Conservation (phyloP, 2,888 invertebrate species). For the Desoria tigrina region DNA sequence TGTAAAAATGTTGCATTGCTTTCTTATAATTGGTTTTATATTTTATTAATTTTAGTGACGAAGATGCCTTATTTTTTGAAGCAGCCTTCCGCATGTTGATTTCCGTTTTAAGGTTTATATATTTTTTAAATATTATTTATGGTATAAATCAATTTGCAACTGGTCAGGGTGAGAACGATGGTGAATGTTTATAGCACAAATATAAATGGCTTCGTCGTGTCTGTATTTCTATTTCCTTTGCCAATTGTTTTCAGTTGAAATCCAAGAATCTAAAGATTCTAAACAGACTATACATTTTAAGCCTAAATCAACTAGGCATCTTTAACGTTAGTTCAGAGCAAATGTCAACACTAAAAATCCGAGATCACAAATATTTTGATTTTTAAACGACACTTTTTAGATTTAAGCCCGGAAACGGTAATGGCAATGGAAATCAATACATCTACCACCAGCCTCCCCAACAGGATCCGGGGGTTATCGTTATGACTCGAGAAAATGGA, state of each 20-base stretch:
- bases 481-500: constrained; percentile 36
- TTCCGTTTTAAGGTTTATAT: constrained; percentile 43
- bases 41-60: constrained; percentile 37
- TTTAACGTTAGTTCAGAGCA: constrained; percentile 4
- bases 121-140: constrained; percentile 16
- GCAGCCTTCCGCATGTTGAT: constrained; percentile 50
- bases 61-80: constrained; percentile 52
- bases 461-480: constrained; percentile 40
- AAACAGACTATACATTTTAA: no score
- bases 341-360: no score
- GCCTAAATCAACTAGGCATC: no score
- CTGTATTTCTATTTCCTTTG: no score
- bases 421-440: constrained; percentile 31
- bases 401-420: constrained; percentile 26
- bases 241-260: no score
- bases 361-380: no score
- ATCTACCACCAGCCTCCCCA: constrained; percentile 30
- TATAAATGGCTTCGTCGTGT: no score
- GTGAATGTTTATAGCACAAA: no score
- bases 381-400: background rate
- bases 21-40: background rate
- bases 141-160: no score
- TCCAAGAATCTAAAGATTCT: no score
- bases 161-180: no score
- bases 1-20: background rate